Evolutionary conservation across 2,113 vertebrate genomes (phyloP).

Genomic region (Melanotaenia duboulayi): DNA sequence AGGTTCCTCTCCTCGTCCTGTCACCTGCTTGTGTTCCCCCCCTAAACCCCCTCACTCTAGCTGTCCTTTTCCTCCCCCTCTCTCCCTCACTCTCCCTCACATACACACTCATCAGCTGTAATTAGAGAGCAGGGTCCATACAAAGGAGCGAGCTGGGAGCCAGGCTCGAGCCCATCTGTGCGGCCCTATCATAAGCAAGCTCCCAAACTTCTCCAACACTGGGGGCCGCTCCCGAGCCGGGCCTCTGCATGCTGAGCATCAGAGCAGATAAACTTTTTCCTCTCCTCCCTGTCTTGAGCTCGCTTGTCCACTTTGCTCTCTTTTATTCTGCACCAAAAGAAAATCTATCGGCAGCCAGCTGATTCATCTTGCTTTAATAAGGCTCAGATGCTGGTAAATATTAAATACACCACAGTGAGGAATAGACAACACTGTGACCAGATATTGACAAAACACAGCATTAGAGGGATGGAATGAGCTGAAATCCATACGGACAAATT

Average conservation of each 20-base stretch:
- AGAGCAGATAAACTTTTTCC: conserved; percentile 62
- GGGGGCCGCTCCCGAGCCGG: conserved; percentile 77
- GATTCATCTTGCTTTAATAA: conserved; percentile 72
- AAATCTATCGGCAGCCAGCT: conserved; percentile 67
- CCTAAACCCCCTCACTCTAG: conserved; percentile 78
- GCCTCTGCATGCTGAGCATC: conserved; percentile 52
- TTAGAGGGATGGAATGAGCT: conserved; percentile 73
- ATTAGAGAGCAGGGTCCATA: conserved; percentile 96
- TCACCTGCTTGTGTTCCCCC: conserved; percentile 93
- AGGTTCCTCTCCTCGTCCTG: conserved; percentile 95
- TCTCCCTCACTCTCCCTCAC: conserved; percentile 71
- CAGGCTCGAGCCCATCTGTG: conserved; percentile 95
- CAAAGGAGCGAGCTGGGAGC: conserved; percentile 94
- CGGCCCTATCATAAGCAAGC: conserved; percentile 79
- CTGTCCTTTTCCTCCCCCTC: conserved; percentile 77
- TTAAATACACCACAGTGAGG: conserved; percentile 63
- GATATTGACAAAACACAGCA: conserved; percentile 67
- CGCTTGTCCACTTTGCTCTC: conserved; percentile 61
- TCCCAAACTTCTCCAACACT: conserved; percentile 69
- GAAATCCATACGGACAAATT: conserved; percentile 79
- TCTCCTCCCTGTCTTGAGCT: conserved; percentile 24
- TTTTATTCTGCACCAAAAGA: conserved; percentile 64
- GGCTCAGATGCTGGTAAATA: conserved; percentile 61
- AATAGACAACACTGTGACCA: conserved; percentile 50
- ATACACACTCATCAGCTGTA: conserved; percentile 88